Conservation (phyloP, 2,888 invertebrate genomes). For the Pristionchus mayeri region DNA sequence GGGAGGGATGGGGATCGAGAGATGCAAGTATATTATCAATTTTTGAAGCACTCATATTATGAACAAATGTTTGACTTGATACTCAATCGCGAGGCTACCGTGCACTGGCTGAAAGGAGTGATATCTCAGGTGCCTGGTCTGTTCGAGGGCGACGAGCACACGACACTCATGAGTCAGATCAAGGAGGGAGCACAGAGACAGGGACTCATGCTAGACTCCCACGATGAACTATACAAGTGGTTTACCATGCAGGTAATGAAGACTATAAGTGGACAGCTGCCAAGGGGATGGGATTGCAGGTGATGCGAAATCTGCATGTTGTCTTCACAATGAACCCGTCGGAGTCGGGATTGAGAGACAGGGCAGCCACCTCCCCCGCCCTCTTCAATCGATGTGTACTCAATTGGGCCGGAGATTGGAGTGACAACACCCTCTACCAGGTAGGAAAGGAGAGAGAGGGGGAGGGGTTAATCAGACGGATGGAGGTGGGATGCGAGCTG, state of each 20-base stretch:
- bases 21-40: no score
- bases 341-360: constrained; percentile 96
- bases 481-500: constrained; percentile 89
- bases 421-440: constrained; percentile 85
- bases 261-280: no score
- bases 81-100: no score
- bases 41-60: no score
- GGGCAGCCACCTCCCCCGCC: constrained; percentile 98
- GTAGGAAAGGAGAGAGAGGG: constrained; percentile 45
- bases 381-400: constrained; percentile 98
- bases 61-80: no score
- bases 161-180: constrained; percentile 99
- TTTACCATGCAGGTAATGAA: constrained; percentile 88
- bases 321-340: constrained; percentile 99
- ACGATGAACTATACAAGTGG: constrained; percentile 99
- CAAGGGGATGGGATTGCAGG: constrained; percentile 79
- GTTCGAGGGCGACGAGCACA: constrained; percentile 91
- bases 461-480: no score
- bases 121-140: constrained; percentile 79
- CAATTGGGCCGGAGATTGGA: constrained; percentile 99
- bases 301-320: constrained; percentile 98
- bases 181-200: constrained; percentile 98
- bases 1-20: no score
- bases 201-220: constrained; percentile 97
- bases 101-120: no score